Evolutionary conservation across 2,797 vertebrate genomes (phyloP), one percentile per base, ranked within the genome.

Genomic region (Notamacropus eugenii): DNA sequence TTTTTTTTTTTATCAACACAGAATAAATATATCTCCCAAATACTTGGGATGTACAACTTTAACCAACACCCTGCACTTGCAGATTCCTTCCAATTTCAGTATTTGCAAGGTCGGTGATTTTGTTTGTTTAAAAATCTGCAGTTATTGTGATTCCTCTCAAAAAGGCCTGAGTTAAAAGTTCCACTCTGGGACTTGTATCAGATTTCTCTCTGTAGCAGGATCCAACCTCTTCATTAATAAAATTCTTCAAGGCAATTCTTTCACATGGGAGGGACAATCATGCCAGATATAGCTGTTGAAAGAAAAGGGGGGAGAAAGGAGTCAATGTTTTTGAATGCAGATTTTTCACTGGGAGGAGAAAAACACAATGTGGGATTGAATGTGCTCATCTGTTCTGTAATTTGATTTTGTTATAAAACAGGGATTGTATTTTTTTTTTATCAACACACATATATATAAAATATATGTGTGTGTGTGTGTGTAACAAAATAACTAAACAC

Each of bases 251-350:
- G 98, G 99, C 99, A 99, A 98, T 99, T 99, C 99, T 98, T 99
- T 99, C 99, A 99, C 99, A 99, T 99, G 98, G 99, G 99, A 98
- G 99, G 99, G 99, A 99, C 99, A 98, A 99, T 99, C 99, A 99
- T 99, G 98, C 99, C 99, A 97, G 99, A 99, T 99, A 99, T 99
- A 97, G 99, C 99, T 99, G 99, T 96, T 97, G 98, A 98, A 99
- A 99, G 93, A 98, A 98, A 99, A 98, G 97, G 40, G 74, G 40
- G 74, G 46, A 12, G 4, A 98, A 95, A 97, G 31, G 93, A 95
- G 93, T 97, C 95, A 97, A 0, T 91, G 57, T 59, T 92, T 95
- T 93, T 74, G 74, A 40, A 56, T 90, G 56, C 94, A 95, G 95
- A 93, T 40, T 57, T 95, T 94, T 95, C 87, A 50, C 87, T 1